These are phyloP conservation scores for Myopa tessellatipennis DNA, from an alignment of 2,888 invertebrate species.

Conservation along the genomic window DNA sequence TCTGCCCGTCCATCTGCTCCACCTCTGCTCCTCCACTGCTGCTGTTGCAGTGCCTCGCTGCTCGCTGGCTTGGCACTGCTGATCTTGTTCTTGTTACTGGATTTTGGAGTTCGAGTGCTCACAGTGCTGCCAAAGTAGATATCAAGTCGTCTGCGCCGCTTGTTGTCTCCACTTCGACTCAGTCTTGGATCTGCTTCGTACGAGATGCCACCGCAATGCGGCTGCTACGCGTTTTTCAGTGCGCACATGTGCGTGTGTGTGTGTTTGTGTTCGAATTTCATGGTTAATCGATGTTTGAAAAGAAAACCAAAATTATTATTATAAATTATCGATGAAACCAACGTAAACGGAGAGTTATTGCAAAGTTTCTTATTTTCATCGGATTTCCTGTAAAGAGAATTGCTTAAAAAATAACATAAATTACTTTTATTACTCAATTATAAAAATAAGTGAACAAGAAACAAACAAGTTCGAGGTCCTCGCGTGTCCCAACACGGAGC, in stretches of 20 bases:
- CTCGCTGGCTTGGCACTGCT: not conserved
- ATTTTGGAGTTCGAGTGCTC: not conserved
- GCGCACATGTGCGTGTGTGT: not conserved
- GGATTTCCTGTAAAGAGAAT: too few species aligned
- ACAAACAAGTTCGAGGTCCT: not conserved
- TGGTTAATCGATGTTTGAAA: not conserved
- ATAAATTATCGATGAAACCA: not conserved
- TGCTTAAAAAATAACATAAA: not conserved
- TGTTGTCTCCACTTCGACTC: constrained; percentile 15
- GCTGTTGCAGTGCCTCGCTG: too few species aligned
- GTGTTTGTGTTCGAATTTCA: not conserved
- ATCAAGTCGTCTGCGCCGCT: not conserved
- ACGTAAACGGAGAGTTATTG: not conserved
- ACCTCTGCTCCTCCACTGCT: too few species aligned
- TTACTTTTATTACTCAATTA: not conserved
- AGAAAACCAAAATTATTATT: not conserved
- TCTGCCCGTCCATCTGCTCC: too few species aligned
- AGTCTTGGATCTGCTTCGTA: constrained; percentile 32
- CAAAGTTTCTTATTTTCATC: not conserved
- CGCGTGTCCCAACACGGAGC: not conserved
- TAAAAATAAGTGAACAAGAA: not conserved
- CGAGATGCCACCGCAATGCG: constrained; percentile 10
- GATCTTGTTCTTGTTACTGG: constrained; percentile 6
- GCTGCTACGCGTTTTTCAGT: not conserved
- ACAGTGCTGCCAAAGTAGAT: constrained; percentile 11